Evolutionary conservation across 2,113 vertebrate genomes (phyloP).

Genomic region (Bubo scandiacus): DNA sequence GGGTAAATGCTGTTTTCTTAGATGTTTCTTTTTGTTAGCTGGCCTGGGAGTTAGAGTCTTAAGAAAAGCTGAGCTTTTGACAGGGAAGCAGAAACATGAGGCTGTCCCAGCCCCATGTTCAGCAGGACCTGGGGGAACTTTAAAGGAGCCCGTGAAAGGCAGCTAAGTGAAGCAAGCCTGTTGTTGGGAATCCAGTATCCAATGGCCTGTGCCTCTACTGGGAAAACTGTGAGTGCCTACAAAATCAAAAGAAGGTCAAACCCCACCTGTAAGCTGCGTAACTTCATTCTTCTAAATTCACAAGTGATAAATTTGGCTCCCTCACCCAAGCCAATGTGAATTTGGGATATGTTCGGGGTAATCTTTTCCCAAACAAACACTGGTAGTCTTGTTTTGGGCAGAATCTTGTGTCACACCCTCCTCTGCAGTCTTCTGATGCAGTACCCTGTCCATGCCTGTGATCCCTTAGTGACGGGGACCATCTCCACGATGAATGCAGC

Average conservation of each 20-base stretch:
- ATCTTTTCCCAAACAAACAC: not conserved
- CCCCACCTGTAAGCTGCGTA: not conserved
- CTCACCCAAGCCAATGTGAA: not conserved
- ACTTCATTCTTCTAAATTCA: not conserved
- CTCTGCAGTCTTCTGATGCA: not conserved
- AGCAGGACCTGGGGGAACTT: not conserved
- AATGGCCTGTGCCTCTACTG: accelerated
- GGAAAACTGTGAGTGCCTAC: not conserved
- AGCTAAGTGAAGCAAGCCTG: not conserved
- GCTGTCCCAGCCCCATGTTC: not conserved
- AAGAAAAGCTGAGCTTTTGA: not conserved
- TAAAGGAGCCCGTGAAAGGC: not conserved
- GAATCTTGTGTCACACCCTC: accelerated
- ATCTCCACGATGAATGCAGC: accelerated
- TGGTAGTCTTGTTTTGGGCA: not conserved
- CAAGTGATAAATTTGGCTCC: not conserved
- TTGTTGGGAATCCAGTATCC: not conserved
- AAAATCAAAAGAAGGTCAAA: not conserved
- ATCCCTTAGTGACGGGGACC: not conserved
- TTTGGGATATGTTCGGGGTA: not conserved
- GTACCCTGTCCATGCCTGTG: accelerated
- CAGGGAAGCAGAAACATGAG: not conserved
- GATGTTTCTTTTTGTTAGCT: not conserved
- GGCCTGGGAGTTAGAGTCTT: not conserved
- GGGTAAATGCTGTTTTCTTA: not conserved